phyloP scores from a whole-genome alignment of 2,113 vertebrate species.

The Sceloporus undulatus region DNA sequence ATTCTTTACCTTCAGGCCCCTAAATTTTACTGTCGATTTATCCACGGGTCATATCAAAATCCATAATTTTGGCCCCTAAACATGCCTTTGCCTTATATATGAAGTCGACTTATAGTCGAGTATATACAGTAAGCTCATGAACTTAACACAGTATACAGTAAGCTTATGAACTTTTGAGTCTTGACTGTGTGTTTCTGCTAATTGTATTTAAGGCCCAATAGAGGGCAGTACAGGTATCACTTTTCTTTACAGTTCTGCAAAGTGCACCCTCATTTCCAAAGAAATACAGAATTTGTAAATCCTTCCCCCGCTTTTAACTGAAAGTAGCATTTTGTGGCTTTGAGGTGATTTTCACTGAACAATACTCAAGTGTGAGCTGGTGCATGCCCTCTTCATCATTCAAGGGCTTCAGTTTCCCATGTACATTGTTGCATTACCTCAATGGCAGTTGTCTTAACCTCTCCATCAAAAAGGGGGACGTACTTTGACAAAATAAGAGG shows the following conservation, averaged over 20 bases:
- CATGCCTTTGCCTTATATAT: no score
- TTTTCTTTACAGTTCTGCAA: not conserved
- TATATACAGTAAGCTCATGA: no score
- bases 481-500: not conserved
- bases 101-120: no score
- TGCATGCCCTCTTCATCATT: not conserved
- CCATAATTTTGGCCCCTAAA: no score
- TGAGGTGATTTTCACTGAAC: not conserved
- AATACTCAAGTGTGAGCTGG: not conserved
- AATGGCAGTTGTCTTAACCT: not conserved
- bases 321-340: not conserved
- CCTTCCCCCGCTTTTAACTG: not conserved
- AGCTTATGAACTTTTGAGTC: no score
- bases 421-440: not conserved
- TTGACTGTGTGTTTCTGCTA: not conserved
- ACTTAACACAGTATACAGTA: no score
- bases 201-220: not conserved
- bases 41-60: no score
- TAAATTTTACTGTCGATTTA: no score
- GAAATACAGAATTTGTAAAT: not conserved
- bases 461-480: not conserved
- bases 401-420: not conserved
- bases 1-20: no score
- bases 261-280: not conserved
- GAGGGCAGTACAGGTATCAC: conserved; percentile 25